Evolutionary conservation across 2,888 invertebrate genomes (phyloP).

Genomic region (Mesorhabditis spiculigera): DNA sequence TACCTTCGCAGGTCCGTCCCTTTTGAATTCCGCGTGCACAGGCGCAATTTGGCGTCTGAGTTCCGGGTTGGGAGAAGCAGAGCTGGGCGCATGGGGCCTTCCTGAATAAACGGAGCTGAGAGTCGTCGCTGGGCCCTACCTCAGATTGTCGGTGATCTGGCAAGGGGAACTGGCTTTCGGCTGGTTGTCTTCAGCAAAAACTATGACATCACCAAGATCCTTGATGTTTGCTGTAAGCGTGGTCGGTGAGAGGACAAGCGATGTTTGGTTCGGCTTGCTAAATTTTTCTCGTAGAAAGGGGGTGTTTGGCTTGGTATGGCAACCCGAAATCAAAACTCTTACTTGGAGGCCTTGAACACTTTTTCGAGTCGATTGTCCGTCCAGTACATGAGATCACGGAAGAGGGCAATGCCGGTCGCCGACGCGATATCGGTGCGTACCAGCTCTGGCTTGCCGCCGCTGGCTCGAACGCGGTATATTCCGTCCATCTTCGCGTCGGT

Average conservation of each 20-base stretch:
- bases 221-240: constrained; percentile 68
- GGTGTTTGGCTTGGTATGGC: constrained; percentile 59
- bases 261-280: constrained; percentile 46
- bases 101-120: background rate
- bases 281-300: constrained; percentile 1
- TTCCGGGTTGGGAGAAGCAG: constrained; percentile 82
- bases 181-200: constrained; percentile 84
- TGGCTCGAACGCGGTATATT: constrained; percentile 68
- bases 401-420: constrained; percentile 51
- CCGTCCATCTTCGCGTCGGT: constrained; percentile 89
- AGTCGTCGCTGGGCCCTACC: constrained; percentile 25
- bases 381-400: constrained; percentile 55
- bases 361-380: constrained; percentile 54
- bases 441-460: constrained; percentile 37
- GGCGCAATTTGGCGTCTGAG: constrained; percentile 72
- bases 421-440: constrained; percentile 54
- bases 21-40: constrained; percentile 81
- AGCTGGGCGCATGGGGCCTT: constrained; percentile 76
- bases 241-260: constrained; percentile 45
- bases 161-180: constrained; percentile 64
- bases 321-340: constrained; percentile 60
- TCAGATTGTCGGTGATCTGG: constrained; percentile 56
- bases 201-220: constrained; percentile 82
- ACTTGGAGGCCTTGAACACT: constrained; percentile 47
- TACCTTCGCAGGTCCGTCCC: constrained; percentile 59